Conservation (phyloP, 1,140 invertebrate genomes). For the Drosophila arawakana region DNA sequence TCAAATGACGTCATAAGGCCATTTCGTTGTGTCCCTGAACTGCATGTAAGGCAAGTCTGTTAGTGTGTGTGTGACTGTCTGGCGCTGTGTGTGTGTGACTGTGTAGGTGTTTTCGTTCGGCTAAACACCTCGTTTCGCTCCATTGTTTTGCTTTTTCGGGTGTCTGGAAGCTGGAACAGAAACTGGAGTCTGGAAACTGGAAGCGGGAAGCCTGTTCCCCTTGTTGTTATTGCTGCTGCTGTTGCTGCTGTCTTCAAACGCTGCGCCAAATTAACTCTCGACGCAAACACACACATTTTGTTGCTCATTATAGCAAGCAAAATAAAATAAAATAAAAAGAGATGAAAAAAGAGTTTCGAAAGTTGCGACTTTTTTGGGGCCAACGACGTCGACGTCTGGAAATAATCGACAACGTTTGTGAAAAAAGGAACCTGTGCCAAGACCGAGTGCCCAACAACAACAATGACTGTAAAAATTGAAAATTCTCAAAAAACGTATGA, state of each 20-base stretch:
- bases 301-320: constrained; percentile 64
- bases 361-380: constrained; percentile 56
- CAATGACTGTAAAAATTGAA: constrained; percentile 53
- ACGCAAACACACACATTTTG: constrained; percentile 51
- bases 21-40: constrained; percentile 31
- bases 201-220: constrained; percentile 36
- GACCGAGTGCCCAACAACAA: constrained; percentile 10
- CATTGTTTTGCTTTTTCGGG: background rate
- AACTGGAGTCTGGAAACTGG: constrained; percentile 3
- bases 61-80: constrained; percentile 17
- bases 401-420: constrained; percentile 74
- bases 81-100: constrained; percentile 29
- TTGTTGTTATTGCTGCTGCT: constrained; percentile 26
- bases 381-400: constrained; percentile 61
- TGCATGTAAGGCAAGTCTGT: constrained; percentile 34
- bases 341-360: constrained; percentile 52
- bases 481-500: constrained; percentile 65
- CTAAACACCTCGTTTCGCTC: constrained; percentile 61
- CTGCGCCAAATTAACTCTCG: constrained; percentile 68
- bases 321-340: constrained; percentile 14
- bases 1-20: constrained; percentile 67
- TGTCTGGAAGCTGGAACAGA: background rate
- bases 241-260: constrained; percentile 63
- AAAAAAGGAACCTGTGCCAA: constrained; percentile 41
- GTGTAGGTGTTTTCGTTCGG: constrained; percentile 56